Evolutionary conservation across 64 coral and sea anemone genomes (phyloP).

Genomic region (Montipora sp.): DNA sequence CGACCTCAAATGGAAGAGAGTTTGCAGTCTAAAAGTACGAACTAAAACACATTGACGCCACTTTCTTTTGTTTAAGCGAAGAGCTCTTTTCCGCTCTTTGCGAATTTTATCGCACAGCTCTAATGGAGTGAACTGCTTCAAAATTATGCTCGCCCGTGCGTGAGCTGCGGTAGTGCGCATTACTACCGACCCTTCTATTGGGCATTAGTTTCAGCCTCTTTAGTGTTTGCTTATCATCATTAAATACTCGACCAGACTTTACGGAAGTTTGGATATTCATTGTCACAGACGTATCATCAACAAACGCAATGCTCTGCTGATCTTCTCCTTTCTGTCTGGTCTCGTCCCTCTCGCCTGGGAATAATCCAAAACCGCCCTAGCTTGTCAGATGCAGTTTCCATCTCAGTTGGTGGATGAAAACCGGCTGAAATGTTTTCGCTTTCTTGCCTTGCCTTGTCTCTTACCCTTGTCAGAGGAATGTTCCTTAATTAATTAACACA

Average conservation of each 20-base stretch:
- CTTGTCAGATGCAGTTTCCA: too few relatives aligned
- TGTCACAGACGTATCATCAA: not conserved
- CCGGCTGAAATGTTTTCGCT: conserved; percentile 13
- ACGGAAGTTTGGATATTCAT: not conserved
- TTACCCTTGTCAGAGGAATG: not conserved
- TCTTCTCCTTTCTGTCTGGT: not conserved
- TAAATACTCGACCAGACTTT: not conserved
- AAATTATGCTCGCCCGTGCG: not conserved
- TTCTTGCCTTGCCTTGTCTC: conserved; percentile 24
- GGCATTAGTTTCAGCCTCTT: conserved; percentile 1
- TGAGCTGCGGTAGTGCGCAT: not conserved
- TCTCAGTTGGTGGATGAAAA: not conserved
- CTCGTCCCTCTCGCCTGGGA: not conserved
- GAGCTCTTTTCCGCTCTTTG: not conserved
- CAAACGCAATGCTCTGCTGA: not conserved
- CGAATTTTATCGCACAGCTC: conserved; percentile 43
- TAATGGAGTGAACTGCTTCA: conserved; percentile 33
- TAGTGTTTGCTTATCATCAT: conserved; percentile 28
- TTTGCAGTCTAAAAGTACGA: not conserved
- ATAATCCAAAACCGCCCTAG: too few relatives aligned
- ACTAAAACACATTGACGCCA: not conserved
- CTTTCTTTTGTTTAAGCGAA: not conserved
- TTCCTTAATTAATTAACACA: conserved; percentile 4
- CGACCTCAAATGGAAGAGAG: not conserved
- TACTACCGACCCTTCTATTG: conserved; percentile 11